Percentiles rank a stretch among this genome's conserved stretches.
Evolutionary conservation across 2,888 invertebrate genomes (phyloP).

Genomic region (Heteromurus nitidus): DNA sequence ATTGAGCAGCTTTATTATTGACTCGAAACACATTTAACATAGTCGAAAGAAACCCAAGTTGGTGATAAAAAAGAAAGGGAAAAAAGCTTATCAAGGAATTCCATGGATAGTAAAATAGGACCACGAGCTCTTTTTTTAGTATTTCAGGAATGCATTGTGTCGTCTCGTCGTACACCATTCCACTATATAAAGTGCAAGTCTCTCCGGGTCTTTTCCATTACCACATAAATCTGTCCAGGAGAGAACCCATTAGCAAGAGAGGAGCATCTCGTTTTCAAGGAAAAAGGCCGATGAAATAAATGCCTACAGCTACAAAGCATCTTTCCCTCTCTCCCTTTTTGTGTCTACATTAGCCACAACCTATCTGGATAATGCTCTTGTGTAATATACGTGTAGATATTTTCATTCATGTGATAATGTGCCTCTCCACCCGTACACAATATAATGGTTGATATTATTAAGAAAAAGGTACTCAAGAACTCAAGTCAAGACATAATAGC

Average conservation of each 20-base stretch:
- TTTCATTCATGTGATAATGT: background rate
- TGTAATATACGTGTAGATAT: no score
- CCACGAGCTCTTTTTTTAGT: background rate
- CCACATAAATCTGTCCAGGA: slow-evolving; percentile 59
- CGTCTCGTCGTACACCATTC: no score
- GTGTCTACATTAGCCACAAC: no score
- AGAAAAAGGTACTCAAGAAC: background rate
- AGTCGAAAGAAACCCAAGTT: no score
- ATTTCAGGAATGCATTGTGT: background rate
- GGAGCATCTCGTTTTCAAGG: slow-evolving; percentile 44
- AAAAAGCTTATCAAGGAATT: background rate
- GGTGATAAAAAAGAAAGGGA: background rate
- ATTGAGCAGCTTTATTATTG: no score
- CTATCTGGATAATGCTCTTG: background rate
- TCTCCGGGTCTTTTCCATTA: slow-evolving; percentile 18
- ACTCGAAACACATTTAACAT: no score
- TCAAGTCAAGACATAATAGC: slow-evolving; percentile 16
- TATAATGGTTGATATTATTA: background rate
- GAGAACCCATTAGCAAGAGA: slow-evolving; percentile 54
- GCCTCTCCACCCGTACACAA: background rate
- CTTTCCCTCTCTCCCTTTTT: background rate
- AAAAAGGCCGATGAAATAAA: slow-evolving; percentile 10
- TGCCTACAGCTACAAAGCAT: slow-evolving; percentile 21
- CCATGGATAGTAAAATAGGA: background rate
- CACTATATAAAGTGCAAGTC: background rate